phyloP scores from a whole-genome alignment of 2,888 invertebrate species.

The Thymelicus acteon region DNA sequence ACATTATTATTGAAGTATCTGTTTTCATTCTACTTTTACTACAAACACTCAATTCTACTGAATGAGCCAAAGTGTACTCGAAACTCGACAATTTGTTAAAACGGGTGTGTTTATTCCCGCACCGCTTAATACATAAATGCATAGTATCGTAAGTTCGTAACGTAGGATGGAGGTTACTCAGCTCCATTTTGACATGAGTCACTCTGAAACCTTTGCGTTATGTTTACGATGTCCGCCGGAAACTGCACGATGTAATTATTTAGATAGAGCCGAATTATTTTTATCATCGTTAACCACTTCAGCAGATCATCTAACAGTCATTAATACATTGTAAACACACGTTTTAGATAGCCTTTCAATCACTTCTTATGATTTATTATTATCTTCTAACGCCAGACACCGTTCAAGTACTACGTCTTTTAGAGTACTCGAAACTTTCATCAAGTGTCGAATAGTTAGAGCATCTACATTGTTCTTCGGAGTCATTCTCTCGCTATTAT shows the following conservation, averaged over 20 bases:
- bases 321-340: constrained; percentile 11
- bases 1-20: neutral
- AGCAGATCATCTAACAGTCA: constrained; percentile 18
- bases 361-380: constrained; percentile 24
- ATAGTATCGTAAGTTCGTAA: constrained; percentile 33
- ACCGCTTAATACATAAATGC: constrained; percentile 26
- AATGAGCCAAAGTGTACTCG: constrained; percentile 11
- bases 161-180: constrained; percentile 58
- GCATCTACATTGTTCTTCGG: constrained; percentile 63
- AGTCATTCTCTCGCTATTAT: constrained; percentile 64
- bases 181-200: constrained; percentile 59
- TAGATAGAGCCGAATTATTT: constrained; percentile 43
- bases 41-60: neutral
- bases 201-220: constrained; percentile 57
- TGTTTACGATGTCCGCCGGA: constrained; percentile 67
- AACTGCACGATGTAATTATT: constrained; percentile 53
- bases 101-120: constrained; percentile 25
- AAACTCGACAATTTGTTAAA: constrained; percentile 24
- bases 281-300: constrained; percentile 22
- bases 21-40: constrained; percentile 2
- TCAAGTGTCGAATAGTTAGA: constrained; percentile 61
- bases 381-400: constrained; percentile 22
- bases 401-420: constrained; percentile 22
- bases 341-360: constrained; percentile 12
- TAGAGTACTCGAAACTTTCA: constrained; percentile 58